These are phyloP conservation scores for Phrynocephalus vlangalii DNA, from an alignment of 2,797 vertebrate genomes.

Conservation along the genomic window DNA sequence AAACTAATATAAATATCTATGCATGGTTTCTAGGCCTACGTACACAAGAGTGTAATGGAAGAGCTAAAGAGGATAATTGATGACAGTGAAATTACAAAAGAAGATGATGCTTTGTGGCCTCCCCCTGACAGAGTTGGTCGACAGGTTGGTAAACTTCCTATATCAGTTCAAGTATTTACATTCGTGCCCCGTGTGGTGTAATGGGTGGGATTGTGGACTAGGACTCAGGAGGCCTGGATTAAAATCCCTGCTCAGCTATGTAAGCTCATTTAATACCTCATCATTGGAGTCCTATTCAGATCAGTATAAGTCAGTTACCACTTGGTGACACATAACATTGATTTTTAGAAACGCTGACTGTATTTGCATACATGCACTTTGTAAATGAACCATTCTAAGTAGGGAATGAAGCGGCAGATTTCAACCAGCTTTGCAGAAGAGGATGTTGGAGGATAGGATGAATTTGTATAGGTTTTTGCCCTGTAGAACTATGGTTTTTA, in stretches of 20 bases:
- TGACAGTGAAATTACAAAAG: slow-evolving; percentile 99
- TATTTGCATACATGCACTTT: not conserved
- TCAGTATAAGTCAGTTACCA: too few relatives aligned
- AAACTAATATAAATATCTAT: not conserved
- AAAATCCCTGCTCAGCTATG: too few relatives aligned
- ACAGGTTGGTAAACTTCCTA: slow-evolving; percentile 81
- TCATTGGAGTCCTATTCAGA: too few relatives aligned
- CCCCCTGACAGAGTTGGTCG: slow-evolving; percentile 96
- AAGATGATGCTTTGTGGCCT: slow-evolving; percentile 97
- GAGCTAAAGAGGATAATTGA: slow-evolving; percentile 98
- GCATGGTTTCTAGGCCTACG: slow-evolving; percentile 86
- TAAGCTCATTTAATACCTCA: too few relatives aligned
- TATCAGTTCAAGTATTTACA: not conserved
- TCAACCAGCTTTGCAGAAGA: not conserved
- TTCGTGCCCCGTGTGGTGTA: not conserved
- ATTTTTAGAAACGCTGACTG: too few relatives aligned
- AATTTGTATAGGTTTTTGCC: not conserved
- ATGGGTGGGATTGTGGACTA: too few relatives aligned
- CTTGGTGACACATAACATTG: too few relatives aligned
- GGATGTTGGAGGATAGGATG: not conserved
- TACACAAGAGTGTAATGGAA: slow-evolving; percentile 99
- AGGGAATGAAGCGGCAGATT: not conserved
- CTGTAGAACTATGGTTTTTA: not conserved
- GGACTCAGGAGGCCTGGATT: too few relatives aligned
- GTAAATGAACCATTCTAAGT: not conserved